Evolutionary conservation across 2,113 vertebrate species (phyloP).

Genomic region (Glaucidium brasilianum): DNA sequence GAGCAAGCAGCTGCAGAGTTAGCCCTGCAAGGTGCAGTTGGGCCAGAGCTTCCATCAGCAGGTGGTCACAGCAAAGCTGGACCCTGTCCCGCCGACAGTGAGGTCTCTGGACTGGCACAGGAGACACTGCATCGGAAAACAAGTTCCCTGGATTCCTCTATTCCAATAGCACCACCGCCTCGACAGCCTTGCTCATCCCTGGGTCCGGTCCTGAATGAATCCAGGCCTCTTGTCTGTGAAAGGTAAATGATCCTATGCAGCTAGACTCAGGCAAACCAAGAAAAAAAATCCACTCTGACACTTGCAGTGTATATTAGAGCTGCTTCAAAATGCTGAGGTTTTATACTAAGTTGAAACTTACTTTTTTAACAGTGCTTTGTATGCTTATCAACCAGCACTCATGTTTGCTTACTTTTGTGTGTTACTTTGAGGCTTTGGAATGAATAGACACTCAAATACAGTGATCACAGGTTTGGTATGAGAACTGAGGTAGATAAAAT

Average conservation of each 20-base stretch:
- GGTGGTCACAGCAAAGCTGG: constrained; percentile 51
- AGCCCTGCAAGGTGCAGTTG: constrained; percentile 83
- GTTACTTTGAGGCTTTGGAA: neutral
- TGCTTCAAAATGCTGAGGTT: neutral
- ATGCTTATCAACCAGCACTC: neutral
- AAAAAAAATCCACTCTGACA: neutral
- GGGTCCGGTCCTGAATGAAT: constrained; percentile 80
- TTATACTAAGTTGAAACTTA: neutral
- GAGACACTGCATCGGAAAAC: constrained; percentile 79
- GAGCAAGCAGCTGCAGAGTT: constrained; percentile 80
- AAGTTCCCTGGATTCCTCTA: constrained; percentile 73
- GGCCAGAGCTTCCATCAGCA: constrained; percentile 74
- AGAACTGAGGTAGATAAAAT: neutral
- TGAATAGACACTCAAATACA: neutral
- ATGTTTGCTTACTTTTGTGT: neutral
- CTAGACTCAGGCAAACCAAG: neutral
- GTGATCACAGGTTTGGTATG: neutral
- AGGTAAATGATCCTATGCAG: constrained; percentile 73
- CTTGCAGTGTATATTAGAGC: neutral
- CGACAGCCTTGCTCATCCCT: constrained; percentile 95
- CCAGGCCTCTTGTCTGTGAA: constrained; percentile 90
- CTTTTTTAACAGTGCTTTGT: neutral
- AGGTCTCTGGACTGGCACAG: constrained; percentile 57
- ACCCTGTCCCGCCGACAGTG: constrained; percentile 70
- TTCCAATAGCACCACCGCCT: constrained; percentile 88